Base-by-base conservation (phyloP, 2,888 invertebrate genomes). In the Mythimna lalbum region DNA sequence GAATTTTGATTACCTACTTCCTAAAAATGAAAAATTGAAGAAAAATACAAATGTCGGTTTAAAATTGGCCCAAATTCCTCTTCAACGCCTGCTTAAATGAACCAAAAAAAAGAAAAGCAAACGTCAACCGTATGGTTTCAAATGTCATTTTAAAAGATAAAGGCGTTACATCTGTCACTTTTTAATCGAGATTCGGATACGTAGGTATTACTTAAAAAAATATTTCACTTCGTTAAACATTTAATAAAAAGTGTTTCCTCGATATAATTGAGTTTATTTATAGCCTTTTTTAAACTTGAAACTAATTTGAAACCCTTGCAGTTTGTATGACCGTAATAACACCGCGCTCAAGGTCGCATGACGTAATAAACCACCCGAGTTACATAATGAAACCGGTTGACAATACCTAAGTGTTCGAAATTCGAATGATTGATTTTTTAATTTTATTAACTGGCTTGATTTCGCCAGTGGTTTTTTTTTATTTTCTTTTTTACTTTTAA, bases 351-450 rank as follows among this genome's bases (percentile, higher is more conserved):
- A 85, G 85, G 87, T 80, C 69, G 61, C 14, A 73, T 84, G 71
- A 80, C 76, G 87, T 83, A 87, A 87, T 49, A 72, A 75, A 76
- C 78, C 57, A 74, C 69, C 74, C 50, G 61, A 36, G 61, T 87
- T 87, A 76, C 83, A 77, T 82, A 77, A 84, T 69, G 47, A 60
- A 27, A 83, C 79, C 77, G 73, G 74, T 84, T 81, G 57, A 64
- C 69, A 67, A 62, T 63, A 43, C 31, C 12, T 56, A 66, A 69
- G 50, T 69, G 56, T 64, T 75, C 69, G 49, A 73, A 82, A 73
- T 79, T 71, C 59, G 69, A 72, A 50, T 55, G 61, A 70, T 63
- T 68, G 19, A 61, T 61, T 66, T 80, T 68, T 47, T 36, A 1
- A 21, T 47, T 71, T 59, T 36, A 50, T 50, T 59, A 7, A 9